Base-by-base conservation (phyloP, 2,888 invertebrate genomes). In the Erynnis tages region DNA sequence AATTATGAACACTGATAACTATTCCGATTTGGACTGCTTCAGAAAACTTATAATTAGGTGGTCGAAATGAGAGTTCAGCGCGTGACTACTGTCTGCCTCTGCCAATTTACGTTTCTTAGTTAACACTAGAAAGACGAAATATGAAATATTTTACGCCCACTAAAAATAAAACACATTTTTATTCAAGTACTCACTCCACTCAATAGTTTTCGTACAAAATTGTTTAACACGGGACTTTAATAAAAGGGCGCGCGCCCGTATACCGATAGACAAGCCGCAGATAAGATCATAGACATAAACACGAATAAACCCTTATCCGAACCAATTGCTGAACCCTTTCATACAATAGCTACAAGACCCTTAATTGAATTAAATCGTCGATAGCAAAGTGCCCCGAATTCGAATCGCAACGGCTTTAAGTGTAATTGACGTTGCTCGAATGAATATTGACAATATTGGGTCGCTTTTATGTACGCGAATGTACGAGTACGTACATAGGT, bases 221-320 rank as follows among this genome's bases (percentile, higher is more conserved):
- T 43, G 56, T 67, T 68, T 59, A 74, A 73, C 71, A 73, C 72
- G 63, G 69, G 67, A 73, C 69, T 80, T 82, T 80, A 84, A 85
- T 84, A 84, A 79, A 84, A 82, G 79, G 76, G 74, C 69, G 73
- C 67, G 71, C 65, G 69, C 85, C 85, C 86, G 82, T 82, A 86
- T 87, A 65, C 68, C 71, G 59, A 68, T 66, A 64, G 67, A 72
- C 67, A 70, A 67, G 66, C 78, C 78, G 62, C 78, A 79, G 88
- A 89, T 88, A 87, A 84, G 74, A 89, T 85, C 85, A 76, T 75
- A 76, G 75, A 77, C 79, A 73, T 75, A 82, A 82, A 82, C 80
- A 78, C 72, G 72, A 71, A 74, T 80, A 77, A 79, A 67, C 66
- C 72, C 67, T 60, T 63, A 65, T 59, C 65, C 65, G 68, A 74